phyloP scores from a whole-genome alignment of 35 echinoderm and acorn worm genomes.

The Hemicentrotus pulcherrimus region DNA sequence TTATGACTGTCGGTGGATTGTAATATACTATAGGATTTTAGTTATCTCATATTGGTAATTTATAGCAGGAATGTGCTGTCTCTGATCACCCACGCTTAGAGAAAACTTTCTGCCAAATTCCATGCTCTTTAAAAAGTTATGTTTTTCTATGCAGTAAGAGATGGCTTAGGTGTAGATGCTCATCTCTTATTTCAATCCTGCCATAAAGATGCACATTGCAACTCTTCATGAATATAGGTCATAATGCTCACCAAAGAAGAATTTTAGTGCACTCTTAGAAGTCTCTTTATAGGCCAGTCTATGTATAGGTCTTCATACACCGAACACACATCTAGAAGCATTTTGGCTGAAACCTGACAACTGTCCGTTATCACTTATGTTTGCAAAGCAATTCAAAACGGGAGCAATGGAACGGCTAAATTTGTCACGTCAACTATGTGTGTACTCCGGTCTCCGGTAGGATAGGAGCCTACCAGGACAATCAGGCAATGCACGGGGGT shows the following conservation, averaged over 20 bases:
- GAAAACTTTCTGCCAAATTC: no score
- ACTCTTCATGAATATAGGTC: neutral
- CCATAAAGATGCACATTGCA: neutral
- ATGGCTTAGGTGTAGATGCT: neutral
- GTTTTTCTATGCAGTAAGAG: neutral
- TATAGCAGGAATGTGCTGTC: no score
- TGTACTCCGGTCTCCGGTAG: neutral
- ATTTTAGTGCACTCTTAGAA: neutral
- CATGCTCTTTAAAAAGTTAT: no score
- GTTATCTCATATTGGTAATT: no score
- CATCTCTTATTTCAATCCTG: neutral
- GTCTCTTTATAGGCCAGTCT: neutral
- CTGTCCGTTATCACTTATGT: slow-evolving; percentile 10
- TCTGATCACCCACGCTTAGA: no score
- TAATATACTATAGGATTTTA: no score
- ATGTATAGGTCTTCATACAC: neutral
- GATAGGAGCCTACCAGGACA: neutral
- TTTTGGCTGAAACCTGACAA: slow-evolving; percentile 1
- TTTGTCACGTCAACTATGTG: neutral
- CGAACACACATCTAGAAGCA: neutral
- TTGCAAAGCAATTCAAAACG: neutral
- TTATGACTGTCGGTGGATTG: no score
- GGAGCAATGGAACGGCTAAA: neutral
- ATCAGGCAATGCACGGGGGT: no score
- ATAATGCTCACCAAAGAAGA: neutral